These are phyloP conservation scores for Pantala flavescens DNA, from an alignment of 1,140 invertebrate genomes.

Conservation along the genomic window DNA sequence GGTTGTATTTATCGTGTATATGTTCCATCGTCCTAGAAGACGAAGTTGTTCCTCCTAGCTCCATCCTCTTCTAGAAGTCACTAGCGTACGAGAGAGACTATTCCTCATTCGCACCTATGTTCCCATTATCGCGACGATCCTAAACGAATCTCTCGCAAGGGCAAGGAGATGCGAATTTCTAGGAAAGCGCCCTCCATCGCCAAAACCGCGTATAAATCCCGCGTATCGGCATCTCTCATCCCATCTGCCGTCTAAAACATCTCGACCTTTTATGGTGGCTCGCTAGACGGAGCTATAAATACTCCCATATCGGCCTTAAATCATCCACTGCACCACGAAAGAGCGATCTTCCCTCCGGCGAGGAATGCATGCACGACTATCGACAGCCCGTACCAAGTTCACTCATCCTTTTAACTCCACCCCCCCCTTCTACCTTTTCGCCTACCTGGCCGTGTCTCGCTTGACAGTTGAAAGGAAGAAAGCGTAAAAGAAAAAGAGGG, in stretches of 20 bases:
- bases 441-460: not conserved
- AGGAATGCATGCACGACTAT: not conserved
- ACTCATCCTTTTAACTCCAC: not conserved
- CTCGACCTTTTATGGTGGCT: not conserved
- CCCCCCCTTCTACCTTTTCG: not conserved
- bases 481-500: not conserved
- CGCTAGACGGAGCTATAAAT: not conserved
- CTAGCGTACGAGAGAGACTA: too few species aligned
- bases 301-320: not conserved
- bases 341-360: not conserved
- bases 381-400: not conserved
- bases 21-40: too few species aligned
- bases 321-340: not conserved
- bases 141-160: too few species aligned
- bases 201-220: not conserved
- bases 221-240: not conserved
- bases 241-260: not conserved
- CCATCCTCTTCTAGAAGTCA: too few species aligned
- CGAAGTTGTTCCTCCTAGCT: too few species aligned
- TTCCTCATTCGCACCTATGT: too few species aligned
- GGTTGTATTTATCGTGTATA: too few species aligned
- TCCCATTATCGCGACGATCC: too few species aligned
- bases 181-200: not conserved
- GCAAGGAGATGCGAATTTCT: too few species aligned
- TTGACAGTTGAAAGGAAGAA: conserved; percentile 2